A percentile compares a stretch with the other conserved stretches of the same genome.
Conservation (phyloP, 2,113 vertebrate genomes). For the Istiophorus platypterus region DNA sequence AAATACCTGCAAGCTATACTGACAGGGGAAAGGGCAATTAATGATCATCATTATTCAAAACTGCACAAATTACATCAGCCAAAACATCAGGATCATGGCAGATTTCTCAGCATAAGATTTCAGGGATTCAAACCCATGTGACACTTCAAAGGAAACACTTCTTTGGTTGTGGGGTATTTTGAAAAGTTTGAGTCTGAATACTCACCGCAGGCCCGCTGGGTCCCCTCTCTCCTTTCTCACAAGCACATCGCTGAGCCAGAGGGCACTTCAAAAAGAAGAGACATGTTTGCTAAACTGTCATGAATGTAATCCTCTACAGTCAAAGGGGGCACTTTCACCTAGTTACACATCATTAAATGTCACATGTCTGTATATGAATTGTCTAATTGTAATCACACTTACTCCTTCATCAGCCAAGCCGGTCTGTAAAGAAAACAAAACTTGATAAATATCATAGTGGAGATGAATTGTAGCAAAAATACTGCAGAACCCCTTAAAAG, state of each 20-base stretch:
- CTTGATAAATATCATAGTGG: slow-evolving; percentile 12
- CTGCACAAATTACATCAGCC: slow-evolving; percentile 39
- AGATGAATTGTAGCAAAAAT: neutral
- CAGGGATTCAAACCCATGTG: neutral
- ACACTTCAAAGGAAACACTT: slow-evolving; percentile 49
- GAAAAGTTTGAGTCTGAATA: slow-evolving; percentile 60
- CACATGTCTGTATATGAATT: neutral
- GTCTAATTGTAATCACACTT: slow-evolving; percentile 60
- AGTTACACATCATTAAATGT: slow-evolving; percentile 23
- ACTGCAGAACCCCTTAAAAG: neutral
- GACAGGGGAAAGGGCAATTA: slow-evolving; percentile 16
- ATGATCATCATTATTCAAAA: slow-evolving; percentile 67
- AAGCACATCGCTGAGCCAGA: slow-evolving; percentile 85
- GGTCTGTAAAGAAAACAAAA: slow-evolving; percentile 83
- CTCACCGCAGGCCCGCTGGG: slow-evolving; percentile 88
- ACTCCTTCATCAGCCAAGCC: slow-evolving; percentile 88
- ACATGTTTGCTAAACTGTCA: slow-evolving; percentile 38
- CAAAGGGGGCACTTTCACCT: neutral
- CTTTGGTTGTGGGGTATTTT: slow-evolving; percentile 21
- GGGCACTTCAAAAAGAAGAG: slow-evolving; percentile 86
- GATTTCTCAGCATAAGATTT: slow-evolving; percentile 22
- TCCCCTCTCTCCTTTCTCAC: slow-evolving; percentile 92
- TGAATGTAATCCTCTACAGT: slow-evolving; percentile 4
- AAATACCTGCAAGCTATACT: slow-evolving; percentile 37
- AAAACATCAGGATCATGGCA: slow-evolving; percentile 32